phyloP scores from a whole-genome alignment of 2,113 vertebrate species.

The Silurus meridionalis region DNA sequence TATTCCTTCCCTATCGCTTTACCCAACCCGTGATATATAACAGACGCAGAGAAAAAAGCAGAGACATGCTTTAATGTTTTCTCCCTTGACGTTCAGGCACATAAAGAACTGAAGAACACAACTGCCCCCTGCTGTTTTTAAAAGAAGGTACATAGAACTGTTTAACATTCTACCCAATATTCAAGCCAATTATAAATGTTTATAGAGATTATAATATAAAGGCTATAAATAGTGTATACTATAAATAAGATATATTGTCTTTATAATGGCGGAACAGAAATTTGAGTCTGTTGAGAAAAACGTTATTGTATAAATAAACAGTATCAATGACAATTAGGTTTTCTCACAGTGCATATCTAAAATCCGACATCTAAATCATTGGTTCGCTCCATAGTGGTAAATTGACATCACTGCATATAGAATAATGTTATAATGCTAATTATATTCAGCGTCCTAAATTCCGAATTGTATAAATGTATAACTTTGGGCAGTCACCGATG shows the following conservation, averaged over 20 bases:
- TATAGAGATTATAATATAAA: neutral
- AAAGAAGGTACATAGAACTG: constrained; percentile 17
- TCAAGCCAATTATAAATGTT: neutral
- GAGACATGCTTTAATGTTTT: constrained; percentile 22
- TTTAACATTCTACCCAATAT: neutral
- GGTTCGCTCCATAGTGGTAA: constrained; percentile 62
- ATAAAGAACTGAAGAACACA: constrained; percentile 46
- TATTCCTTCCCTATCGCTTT: constrained; percentile 35
- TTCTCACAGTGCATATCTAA: neutral
- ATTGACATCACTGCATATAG: constrained; percentile 46
- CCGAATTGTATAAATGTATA: neutral
- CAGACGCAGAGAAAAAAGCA: neutral
- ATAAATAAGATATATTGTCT: neutral
- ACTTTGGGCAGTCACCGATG: neutral
- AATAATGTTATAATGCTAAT: neutral
- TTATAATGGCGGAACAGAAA: neutral
- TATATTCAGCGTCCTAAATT: neutral
- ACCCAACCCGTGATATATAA: constrained; percentile 27
- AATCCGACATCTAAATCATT: constrained; percentile 20
- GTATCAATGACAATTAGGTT: constrained; percentile 1
- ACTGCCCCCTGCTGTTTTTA: constrained; percentile 69
- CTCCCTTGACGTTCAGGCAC: neutral
- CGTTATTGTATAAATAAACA: neutral
- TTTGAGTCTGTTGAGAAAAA: neutral
- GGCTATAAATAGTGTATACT: neutral